Evolutionary conservation across 2,797 vertebrate genomes (phyloP).

Genomic region (Liparis tanakae): DNA sequence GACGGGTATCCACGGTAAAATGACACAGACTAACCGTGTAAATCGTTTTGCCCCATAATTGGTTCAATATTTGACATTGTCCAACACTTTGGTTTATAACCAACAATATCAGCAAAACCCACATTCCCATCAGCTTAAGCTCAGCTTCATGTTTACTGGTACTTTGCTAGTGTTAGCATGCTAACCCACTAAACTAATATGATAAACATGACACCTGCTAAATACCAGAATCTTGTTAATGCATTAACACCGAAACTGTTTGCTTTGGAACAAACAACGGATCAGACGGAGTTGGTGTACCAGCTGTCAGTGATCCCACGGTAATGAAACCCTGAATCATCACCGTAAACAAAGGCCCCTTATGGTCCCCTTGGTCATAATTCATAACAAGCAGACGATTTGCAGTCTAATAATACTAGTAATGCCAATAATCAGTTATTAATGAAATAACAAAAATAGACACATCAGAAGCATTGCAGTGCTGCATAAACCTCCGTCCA

Average conservation of each 20-base stretch:
- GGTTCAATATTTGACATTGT: neutral
- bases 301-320: neutral
- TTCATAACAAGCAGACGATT: neutral
- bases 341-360: neutral
- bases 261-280: neutral
- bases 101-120: neutral
- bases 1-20: neutral
- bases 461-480: neutral
- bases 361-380: too few relatives aligned
- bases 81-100: neutral
- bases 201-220: neutral
- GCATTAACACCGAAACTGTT: neutral
- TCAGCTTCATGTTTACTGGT: neutral
- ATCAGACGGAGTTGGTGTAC: neutral
- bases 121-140: neutral
- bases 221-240: neutral
- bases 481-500: neutral
- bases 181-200: neutral
- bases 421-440: neutral
- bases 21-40: neutral
- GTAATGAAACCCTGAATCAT: neutral
- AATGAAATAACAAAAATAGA: neutral
- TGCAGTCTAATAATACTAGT: neutral
- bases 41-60: neutral
- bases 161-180: neutral